Percentiles rank a stretch among this genome's conserved stretches.
These are phyloP conservation scores for Orussus abietinus DNA, from an alignment of 1,140 invertebrate species.

Conservation along the genomic window DNA sequence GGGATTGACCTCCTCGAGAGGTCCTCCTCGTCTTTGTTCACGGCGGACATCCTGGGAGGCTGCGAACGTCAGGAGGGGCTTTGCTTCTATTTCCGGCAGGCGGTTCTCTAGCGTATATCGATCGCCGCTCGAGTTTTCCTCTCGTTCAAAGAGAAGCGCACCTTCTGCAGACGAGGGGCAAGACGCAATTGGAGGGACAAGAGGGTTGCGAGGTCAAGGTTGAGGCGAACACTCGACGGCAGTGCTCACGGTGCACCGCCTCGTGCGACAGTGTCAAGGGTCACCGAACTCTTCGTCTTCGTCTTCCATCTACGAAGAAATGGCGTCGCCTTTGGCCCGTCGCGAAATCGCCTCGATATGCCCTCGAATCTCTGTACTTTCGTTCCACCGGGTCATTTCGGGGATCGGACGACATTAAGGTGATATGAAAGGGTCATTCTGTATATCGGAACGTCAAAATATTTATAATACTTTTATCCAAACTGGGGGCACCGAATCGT, in stretches of 20 bases:
- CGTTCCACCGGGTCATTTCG: neutral
- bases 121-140: constrained; percentile 17
- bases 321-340: no score
- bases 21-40: no score
- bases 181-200: neutral
- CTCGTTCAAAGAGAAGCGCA: constrained; percentile 5
- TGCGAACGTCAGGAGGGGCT: no score
- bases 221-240: constrained; percentile 13
- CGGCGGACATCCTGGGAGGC: no score
- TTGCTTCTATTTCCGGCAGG: constrained; percentile 23
- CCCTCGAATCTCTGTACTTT: neutral
- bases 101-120: constrained; percentile 20
- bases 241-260: constrained; percentile 9
- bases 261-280: constrained; percentile 16
- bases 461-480: no score
- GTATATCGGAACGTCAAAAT: no score
- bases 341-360: no score
- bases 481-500: no score
- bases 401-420: neutral
- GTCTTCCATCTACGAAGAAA: no score
- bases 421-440: no score
- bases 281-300: constrained; percentile 16
- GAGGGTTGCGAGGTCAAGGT: constrained; percentile 23
- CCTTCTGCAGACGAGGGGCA: neutral
- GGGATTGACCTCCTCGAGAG: no score